Conservation (phyloP, 92 coral and sea anemone species). For the Blastomussa wellsi region DNA sequence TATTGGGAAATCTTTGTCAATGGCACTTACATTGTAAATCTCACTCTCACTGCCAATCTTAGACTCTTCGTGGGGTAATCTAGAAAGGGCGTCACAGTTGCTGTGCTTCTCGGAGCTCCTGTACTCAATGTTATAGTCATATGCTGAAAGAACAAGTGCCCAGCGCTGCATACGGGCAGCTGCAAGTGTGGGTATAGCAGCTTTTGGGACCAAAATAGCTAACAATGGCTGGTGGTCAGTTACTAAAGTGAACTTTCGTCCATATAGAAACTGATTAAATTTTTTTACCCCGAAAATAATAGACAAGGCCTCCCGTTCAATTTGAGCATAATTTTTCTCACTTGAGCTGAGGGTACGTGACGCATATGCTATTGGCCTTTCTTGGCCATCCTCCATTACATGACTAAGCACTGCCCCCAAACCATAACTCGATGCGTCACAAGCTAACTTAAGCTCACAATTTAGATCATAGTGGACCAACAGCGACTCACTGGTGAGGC, state of each 20-base stretch:
- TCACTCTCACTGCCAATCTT: constrained; percentile 41
- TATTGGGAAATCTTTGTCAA: constrained; percentile 55
- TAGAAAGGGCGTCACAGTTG: no score
- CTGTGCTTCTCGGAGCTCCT: no score
- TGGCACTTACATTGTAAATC: constrained; percentile 44
- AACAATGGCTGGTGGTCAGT: constrained; percentile 65
- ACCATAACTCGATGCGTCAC: constrained; percentile 62
- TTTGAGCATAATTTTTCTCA: no score
- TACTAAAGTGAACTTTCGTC: no score
- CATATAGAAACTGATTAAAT: no score
- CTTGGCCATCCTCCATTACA: constrained; percentile 54
- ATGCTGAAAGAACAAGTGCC: no score
- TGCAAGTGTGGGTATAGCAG: constrained; percentile 56
- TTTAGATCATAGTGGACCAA: constrained; percentile 53
- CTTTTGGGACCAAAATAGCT: constrained; percentile 51
- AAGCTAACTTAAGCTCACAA: constrained; percentile 38
- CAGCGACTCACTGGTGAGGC: constrained; percentile 42
- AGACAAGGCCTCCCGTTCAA: no score
- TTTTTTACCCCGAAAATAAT: no score
- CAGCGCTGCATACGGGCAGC: constrained; percentile 71
- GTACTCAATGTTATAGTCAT: no score
- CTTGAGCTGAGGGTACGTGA: constrained; percentile 46
- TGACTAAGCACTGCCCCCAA: no score
- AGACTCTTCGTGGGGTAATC: constrained; percentile 39
- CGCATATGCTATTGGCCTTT: constrained; percentile 66